Evolutionary conservation across 2,888 invertebrate species (phyloP), one percentile per base, ranked within the genome.

Genomic region (Pilophorus perplexus): DNA sequence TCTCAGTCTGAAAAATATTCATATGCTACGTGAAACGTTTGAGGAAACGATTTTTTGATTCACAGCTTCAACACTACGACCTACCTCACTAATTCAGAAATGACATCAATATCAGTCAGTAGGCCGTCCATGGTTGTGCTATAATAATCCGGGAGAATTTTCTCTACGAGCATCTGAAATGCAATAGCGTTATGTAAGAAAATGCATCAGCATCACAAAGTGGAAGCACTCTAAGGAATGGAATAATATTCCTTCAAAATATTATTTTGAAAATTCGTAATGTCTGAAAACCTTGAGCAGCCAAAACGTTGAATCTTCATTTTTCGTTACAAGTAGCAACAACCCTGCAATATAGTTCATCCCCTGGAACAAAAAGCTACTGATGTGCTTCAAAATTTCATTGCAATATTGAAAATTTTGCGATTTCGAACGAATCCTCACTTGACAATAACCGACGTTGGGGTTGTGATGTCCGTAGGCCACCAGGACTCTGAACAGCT

Each of bases 221-320:
- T 46, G n/a, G 22, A 27, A 20, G n/a, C 3, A 44, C 10, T 38
- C 6, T 6, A 48, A 12, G 3, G 3, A 1, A n/a, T 54, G 16
- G 1, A 6, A 6, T 27, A 25, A 25, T n/a, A 18, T n/a, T 27
- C 10, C 10, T 5, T 8, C 5, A 27, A 6, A 33, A 25, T 6
- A 25, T 22, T 52, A 33, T 50, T 3, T 12, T 44, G 4, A 5
- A 3, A 6, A 8, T 6, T 10, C 20, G 20, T 14, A 48, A 12
- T 22, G 3, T n/a, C 3, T 3, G 18, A 33, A 10, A 20, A 87
- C 85, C 80, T 93, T 93, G 64, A 96, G 80, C 64, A 96, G 79
- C 95, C 95, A 96, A 80, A 95, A 96, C 48, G 93, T 87, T 69
- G 86, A 86, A 77, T 95, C 93, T 77, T 95, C 94, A 78, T 85